A percentile compares a stretch with the other conserved stretches of the same genome.
These are phyloP conservation scores for Andrena cerasifolii DNA, from an alignment of 1,140 invertebrate species.

Conservation along the genomic window DNA sequence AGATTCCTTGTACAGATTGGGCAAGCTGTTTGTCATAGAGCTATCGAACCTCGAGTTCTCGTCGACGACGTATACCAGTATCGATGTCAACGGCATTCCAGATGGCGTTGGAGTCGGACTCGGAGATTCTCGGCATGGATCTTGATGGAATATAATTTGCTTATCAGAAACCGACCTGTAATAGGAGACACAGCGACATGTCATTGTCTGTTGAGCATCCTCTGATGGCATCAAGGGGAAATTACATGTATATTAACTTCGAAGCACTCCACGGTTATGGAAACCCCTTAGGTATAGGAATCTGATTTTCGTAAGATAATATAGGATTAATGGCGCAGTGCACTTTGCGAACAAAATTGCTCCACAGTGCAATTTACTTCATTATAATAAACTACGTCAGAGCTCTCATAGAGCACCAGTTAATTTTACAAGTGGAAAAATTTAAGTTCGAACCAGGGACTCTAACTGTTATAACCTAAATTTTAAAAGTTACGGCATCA, in stretches of 20 bases:
- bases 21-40: slow-evolving; percentile 74
- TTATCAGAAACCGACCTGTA: slow-evolving; percentile 68
- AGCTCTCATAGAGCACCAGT: too few species aligned
- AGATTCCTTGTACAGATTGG: slow-evolving; percentile 69
- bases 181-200: slow-evolving; percentile 8
- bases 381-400: too few species aligned
- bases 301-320: not conserved
- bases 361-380: not conserved
- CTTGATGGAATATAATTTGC: slow-evolving; percentile 74
- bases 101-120: slow-evolving; percentile 37
- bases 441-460: too few species aligned
- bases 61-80: slow-evolving; percentile 76
- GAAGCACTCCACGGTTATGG: not conserved
- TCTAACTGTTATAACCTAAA: too few species aligned
- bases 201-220: not conserved
- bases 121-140: slow-evolving; percentile 65
- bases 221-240: not conserved
- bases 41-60: slow-evolving; percentile 73
- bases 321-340: too few species aligned
- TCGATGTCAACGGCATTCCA: slow-evolving; percentile 65
- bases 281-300: not conserved
- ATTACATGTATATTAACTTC: slow-evolving; percentile 1
- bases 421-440: too few species aligned
- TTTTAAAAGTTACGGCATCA: too few species aligned
- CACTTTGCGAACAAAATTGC: not conserved